These are phyloP conservation scores for Dipodomys stephensi DNA, from an alignment of 2,113 vertebrate species.

Conservation along the genomic window DNA sequence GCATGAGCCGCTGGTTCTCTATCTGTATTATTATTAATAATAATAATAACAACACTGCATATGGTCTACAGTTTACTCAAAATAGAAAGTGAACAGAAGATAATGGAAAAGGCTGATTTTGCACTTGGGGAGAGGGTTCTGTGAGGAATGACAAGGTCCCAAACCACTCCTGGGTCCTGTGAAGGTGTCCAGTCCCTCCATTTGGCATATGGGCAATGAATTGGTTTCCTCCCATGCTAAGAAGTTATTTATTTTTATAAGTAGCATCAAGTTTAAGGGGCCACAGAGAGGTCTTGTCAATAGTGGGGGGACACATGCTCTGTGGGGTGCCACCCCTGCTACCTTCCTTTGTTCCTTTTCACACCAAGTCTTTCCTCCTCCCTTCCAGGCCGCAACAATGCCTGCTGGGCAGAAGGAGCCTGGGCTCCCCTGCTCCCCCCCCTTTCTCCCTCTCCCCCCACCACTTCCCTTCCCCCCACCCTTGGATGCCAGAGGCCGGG, in stretches of 20 bases:
- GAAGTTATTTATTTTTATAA: constrained; percentile 10
- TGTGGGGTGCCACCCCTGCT: too few species aligned
- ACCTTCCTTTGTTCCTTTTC: too few species aligned
- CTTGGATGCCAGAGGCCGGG: too few species aligned
- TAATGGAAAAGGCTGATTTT: not conserved
- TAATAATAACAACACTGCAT: not conserved
- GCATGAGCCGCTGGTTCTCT: too few species aligned
- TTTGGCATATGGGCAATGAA: constrained; percentile 12
- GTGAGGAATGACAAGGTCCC: not conserved
- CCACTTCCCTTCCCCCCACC: too few species aligned
- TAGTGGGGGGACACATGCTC: too few species aligned
- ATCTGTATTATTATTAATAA: not conserved
- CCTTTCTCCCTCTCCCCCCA: too few species aligned
- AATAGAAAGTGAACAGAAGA: constrained; percentile 27
- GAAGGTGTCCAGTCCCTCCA: not conserved
- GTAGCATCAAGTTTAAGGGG: not conserved
- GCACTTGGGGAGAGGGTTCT: not conserved
- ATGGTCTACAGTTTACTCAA: not conserved
- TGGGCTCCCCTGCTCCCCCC: not conserved
- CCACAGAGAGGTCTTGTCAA: not conserved
- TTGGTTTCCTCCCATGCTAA: not conserved
- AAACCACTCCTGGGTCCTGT: accelerated
- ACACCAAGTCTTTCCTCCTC: not conserved
- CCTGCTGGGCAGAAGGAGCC: not conserved
- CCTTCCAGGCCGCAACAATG: not conserved